These are phyloP conservation scores for Lepus oiostolus DNA, from an alignment of 2,797 vertebrate species.

Conservation along the genomic window DNA sequence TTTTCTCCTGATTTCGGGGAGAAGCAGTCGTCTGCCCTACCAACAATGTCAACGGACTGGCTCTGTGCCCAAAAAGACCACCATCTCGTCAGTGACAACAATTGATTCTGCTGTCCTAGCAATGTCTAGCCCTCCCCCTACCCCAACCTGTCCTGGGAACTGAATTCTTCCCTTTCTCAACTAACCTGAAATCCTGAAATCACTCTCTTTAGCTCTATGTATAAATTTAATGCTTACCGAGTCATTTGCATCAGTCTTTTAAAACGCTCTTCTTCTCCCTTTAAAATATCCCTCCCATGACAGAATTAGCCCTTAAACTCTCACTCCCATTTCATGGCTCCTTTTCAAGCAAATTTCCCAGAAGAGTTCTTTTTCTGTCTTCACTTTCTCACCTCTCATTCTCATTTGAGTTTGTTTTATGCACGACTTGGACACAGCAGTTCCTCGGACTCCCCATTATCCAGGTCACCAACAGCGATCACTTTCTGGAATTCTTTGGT, in stretches of 20 bases:
- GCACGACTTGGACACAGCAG: neutral
- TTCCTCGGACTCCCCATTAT: neutral
- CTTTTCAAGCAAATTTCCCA: neutral
- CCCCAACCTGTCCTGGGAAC: too few species aligned
- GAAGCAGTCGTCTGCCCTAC: neutral
- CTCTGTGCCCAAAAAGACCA: neutral
- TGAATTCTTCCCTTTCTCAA: neutral
- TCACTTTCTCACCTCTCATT: neutral
- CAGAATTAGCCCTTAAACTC: conserved; percentile 4
- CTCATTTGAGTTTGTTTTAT: neutral
- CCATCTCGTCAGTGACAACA: neutral
- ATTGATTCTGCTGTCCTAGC: neutral
- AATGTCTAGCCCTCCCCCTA: neutral
- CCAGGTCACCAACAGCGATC: neutral
- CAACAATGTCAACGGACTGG: neutral
- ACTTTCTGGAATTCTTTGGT: neutral
- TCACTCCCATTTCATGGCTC: neutral
- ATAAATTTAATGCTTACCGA: neutral
- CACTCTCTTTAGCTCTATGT: neutral
- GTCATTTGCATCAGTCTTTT: conserved; percentile 2
- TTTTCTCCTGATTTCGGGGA: neutral
- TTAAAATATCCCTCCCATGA: neutral
- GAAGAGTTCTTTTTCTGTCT: conserved; percentile 6
- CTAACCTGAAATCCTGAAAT: neutral
- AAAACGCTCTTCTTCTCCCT: neutral